A percentile compares a stretch with the other conserved stretches of the same genome.
Evolutionary conservation across 2,888 invertebrate genomes (phyloP).

Genomic region (Orchesella flavescens): DNA sequence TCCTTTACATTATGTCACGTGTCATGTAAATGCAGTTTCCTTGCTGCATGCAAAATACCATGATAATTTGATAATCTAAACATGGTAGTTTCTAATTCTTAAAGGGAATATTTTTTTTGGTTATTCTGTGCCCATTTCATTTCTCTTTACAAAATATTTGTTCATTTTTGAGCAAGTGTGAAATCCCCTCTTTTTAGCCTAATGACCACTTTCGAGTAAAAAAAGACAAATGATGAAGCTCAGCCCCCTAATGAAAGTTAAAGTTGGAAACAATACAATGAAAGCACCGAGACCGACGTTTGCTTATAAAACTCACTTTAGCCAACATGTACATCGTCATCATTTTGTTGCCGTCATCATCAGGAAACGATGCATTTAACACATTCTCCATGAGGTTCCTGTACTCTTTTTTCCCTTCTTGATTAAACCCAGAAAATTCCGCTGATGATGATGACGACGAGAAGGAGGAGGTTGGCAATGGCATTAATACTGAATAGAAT

Average conservation of each 20-base stretch:
- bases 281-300: too few relatives aligned
- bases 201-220: conserved; percentile 50
- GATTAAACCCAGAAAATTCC: too few relatives aligned
- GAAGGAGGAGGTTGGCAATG: too few relatives aligned
- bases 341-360: conserved; percentile 10
- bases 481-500: too few relatives aligned
- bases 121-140: not conserved
- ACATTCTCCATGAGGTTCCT: conserved; percentile 15
- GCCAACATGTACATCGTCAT: not conserved
- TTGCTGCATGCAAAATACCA: not conserved
- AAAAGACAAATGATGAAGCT: conserved; percentile 48
- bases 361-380: conserved; percentile 24
- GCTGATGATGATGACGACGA: too few relatives aligned
- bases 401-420: too few relatives aligned
- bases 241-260: conserved; percentile 14
- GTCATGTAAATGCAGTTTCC: not conserved
- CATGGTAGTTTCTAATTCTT: too few relatives aligned
- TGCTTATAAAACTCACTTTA: too few relatives aligned
- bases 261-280: too few relatives aligned
- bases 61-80: not conserved
- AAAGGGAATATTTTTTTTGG: too few relatives aligned
- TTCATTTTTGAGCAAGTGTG: conserved; percentile 33
- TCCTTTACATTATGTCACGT: too few relatives aligned
- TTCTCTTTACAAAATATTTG: not conserved
- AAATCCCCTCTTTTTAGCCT: conserved; percentile 38